Evolutionary conservation across 2,797 vertebrate genomes (phyloP).

Genomic region (Thripadectes ignobilis): DNA sequence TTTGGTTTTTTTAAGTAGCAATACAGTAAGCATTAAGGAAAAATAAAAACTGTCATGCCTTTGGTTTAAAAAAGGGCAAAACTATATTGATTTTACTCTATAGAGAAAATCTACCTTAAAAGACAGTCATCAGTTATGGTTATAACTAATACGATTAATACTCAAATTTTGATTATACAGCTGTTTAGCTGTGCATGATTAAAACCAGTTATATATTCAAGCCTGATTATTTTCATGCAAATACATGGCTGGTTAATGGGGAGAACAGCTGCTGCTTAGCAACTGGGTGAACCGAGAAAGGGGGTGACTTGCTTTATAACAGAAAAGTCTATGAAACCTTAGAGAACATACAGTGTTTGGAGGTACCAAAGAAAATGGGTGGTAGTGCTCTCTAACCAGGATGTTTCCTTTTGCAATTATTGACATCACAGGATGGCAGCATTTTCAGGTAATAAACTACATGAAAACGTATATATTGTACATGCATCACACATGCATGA

Average conservation of each 20-base stretch:
- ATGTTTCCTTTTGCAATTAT: neutral
- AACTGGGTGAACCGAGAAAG: slow-evolving; percentile 50
- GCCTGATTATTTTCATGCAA: slow-evolving; percentile 64
- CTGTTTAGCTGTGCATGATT: slow-evolving; percentile 32
- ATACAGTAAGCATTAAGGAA: neutral
- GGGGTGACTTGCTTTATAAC: slow-evolving; percentile 39
- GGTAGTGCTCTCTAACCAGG: neutral
- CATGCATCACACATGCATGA: neutral
- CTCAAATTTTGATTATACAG: slow-evolving; percentile 15
- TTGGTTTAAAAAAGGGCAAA: neutral
- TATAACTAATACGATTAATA: slow-evolving; percentile 12
- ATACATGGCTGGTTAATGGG: slow-evolving; percentile 44
- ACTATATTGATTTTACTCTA: neutral
- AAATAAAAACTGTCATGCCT: neutral
- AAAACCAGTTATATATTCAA: slow-evolving; percentile 33
- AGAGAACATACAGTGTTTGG: neutral
- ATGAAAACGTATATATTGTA: neutral
- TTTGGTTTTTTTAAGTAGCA: neutral
- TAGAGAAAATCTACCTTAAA: neutral
- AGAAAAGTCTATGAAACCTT: neutral
- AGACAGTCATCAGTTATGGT: neutral
- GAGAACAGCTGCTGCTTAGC: slow-evolving; percentile 67
- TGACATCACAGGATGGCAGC: neutral
- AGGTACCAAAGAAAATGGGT: neutral
- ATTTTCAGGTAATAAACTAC: neutral